Evolutionary conservation across 2,888 invertebrate species (phyloP).

Genomic region (Melanophora roralis): DNA sequence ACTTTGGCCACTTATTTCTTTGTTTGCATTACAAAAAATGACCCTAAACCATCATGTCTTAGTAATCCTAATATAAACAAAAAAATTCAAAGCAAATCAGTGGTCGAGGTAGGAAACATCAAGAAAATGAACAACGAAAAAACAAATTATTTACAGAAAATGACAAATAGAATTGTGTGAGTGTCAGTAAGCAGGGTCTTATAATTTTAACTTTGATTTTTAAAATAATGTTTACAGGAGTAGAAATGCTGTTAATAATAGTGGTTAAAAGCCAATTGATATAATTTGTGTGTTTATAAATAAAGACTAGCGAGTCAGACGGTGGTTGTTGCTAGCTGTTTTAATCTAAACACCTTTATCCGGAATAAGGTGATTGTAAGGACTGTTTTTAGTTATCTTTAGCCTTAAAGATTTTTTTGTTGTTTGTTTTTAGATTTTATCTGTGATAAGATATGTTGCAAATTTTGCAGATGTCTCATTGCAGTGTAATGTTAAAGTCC

Average conservation of each 20-base stretch:
- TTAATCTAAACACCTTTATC: constrained; percentile 40
- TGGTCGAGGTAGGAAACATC: too few species aligned
- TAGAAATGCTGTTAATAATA: neutral
- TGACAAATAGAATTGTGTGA: constrained; percentile 51
- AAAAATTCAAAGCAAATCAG: neutral
- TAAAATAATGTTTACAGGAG: constrained; percentile 25
- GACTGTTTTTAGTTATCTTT: constrained; percentile 37
- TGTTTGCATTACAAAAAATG: neutral
- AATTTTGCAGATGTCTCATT: too few species aligned
- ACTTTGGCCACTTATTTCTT: neutral
- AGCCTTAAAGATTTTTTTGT: constrained; percentile 4
- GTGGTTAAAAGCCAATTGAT: neutral
- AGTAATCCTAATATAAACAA: constrained; percentile 16
- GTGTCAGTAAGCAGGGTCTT: constrained; percentile 40
- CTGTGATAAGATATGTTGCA: neutral
- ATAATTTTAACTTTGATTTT: constrained; percentile 42
- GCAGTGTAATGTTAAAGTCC: too few species aligned
- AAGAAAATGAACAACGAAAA: neutral
- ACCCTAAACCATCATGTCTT: neutral
- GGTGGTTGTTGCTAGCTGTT: constrained; percentile 10
- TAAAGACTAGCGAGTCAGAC: neutral
- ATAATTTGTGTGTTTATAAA: neutral
- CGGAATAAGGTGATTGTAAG: constrained; percentile 46
- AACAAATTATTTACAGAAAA: neutral
- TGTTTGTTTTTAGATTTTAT: neutral